Evolutionary conservation across 2,113 vertebrate genomes (phyloP).

Genomic region (Rafetus swinhoei): DNA sequence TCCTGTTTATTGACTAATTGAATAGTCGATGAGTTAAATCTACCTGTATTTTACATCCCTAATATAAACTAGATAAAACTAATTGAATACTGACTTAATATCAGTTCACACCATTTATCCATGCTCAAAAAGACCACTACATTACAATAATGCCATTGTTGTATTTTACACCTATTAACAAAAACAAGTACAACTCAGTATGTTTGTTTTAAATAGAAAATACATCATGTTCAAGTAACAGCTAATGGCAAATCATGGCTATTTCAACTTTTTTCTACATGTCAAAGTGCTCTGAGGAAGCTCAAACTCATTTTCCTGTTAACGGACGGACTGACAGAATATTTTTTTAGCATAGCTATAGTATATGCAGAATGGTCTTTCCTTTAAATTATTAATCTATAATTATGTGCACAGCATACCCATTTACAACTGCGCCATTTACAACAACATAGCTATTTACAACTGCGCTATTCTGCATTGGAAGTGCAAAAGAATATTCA

Average conservation of each 20-base stretch:
- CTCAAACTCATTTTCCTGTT: not conserved
- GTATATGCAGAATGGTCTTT: not conserved
- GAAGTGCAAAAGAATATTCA: not conserved
- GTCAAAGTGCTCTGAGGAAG: not conserved
- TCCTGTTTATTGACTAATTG: too few relatives aligned
- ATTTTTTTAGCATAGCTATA: not conserved
- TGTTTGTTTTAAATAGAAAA: not conserved
- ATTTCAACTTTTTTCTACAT: not conserved
- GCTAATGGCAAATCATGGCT: not conserved
- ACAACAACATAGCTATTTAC: not conserved
- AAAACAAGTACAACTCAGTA: not conserved
- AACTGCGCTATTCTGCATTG: not conserved
- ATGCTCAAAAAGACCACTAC: not conserved
- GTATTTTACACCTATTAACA: not conserved
- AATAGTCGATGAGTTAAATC: too few relatives aligned
- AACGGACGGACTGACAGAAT: not conserved
- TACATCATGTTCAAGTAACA: not conserved
- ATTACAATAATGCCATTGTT: not conserved
- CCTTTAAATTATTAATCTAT: not conserved
- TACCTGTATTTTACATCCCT: too few relatives aligned
- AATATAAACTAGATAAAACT: not conserved
- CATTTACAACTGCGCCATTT: not conserved
- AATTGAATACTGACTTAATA: not conserved
- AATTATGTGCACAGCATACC: conserved; percentile 1
- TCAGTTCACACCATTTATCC: not conserved